These are phyloP conservation scores for Litocranius walleri DNA, from an alignment of 2,113 vertebrate genomes.

Conservation along the genomic window DNA sequence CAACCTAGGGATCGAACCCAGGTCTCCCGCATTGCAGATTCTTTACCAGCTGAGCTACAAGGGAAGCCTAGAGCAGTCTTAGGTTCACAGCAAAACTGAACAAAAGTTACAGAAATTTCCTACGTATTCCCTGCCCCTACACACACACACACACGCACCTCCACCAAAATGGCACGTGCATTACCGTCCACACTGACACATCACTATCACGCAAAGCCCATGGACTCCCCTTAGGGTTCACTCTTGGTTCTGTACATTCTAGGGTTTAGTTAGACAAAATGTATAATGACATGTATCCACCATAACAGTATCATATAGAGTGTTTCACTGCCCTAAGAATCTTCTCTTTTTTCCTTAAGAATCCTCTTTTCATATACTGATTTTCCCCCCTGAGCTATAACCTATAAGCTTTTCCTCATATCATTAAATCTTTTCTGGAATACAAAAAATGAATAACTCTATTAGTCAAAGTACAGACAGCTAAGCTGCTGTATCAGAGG, in stretches of 20 bases:
- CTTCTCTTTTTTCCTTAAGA: neutral
- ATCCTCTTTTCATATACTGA: neutral
- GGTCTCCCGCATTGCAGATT: neutral
- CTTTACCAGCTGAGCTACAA: neutral
- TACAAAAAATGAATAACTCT: neutral
- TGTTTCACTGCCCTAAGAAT: neutral
- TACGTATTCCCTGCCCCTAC: neutral
- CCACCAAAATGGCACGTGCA: neutral
- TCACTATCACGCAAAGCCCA: neutral
- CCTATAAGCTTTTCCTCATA: neutral
- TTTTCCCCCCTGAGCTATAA: neutral
- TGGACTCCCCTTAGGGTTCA: neutral
- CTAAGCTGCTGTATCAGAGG: neutral
- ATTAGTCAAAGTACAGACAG: neutral
- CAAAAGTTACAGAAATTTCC: neutral
- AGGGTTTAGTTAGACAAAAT: neutral
- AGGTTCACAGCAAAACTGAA: neutral
- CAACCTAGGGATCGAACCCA: neutral
- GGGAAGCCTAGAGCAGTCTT: neutral
- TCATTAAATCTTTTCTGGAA: neutral
- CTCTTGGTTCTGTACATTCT: neutral
- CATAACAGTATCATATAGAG: neutral
- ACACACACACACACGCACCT: neutral
- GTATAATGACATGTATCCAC: neutral
- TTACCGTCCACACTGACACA: accelerated